These are phyloP conservation scores for Odontamblyopus lacepedii DNA, from an alignment of 2,797 vertebrate genomes.

Conservation along the genomic window DNA sequence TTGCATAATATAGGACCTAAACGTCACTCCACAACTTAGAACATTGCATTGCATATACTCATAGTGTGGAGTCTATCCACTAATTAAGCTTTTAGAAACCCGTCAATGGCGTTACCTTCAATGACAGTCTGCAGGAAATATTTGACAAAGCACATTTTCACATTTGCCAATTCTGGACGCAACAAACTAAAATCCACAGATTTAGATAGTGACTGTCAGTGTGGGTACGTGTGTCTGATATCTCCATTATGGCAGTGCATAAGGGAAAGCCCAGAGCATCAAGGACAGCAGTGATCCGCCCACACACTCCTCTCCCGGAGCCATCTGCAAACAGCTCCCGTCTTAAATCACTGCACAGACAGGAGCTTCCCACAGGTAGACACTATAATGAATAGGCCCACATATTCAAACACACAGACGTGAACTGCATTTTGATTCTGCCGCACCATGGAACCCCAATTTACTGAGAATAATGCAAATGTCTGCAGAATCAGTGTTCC, in stretches of 20 bases:
- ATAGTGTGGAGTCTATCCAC: too few species aligned
- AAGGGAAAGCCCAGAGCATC: constrained; percentile 59
- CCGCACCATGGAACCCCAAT: neutral
- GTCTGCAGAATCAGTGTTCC: neutral
- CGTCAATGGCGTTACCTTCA: constrained; percentile 29
- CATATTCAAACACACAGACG: constrained; percentile 16
- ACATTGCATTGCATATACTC: too few species aligned
- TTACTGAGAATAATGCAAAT: neutral
- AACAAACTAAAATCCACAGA: constrained; percentile 29
- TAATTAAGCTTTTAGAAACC: constrained; percentile 22
- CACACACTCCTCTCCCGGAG: constrained; percentile 59
- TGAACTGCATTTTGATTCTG: constrained; percentile 1
- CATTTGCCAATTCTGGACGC: constrained; percentile 26
- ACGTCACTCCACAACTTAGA: too few species aligned
- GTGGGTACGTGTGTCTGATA: constrained; percentile 42
- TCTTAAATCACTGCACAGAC: constrained; percentile 65
- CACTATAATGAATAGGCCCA: constrained; percentile 51
- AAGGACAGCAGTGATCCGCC: constrained; percentile 66
- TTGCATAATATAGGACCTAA: too few species aligned
- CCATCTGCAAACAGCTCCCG: constrained; percentile 62
- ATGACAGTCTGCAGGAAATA: constrained; percentile 18
- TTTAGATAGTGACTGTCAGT: constrained; percentile 50
- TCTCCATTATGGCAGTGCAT: constrained; percentile 60
- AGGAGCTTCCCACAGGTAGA: constrained; percentile 61
- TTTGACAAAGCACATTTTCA: constrained; percentile 34